Percentiles rank a stretch among this genome's conserved stretches.
Evolutionary conservation across 2,113 vertebrate genomes (phyloP).

Genomic region (Brachionichthys hirsutus): DNA sequence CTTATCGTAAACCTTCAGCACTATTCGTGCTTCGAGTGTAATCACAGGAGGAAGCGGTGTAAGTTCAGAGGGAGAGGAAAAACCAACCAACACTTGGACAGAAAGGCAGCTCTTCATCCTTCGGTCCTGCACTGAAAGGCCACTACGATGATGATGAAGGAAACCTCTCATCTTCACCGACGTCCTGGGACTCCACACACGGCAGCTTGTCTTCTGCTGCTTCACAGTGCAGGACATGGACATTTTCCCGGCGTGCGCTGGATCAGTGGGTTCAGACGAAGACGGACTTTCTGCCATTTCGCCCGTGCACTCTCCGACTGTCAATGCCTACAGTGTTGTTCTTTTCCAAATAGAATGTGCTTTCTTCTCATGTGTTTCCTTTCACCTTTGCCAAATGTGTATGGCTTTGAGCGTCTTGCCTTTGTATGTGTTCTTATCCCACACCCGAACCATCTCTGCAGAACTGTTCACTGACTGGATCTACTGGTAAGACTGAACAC

Average conservation of each 20-base stretch:
- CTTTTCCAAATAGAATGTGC: slow-evolving; percentile 14
- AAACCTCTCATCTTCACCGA: slow-evolving; percentile 23
- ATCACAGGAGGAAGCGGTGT: slow-evolving; percentile 11
- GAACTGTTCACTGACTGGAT: not conserved
- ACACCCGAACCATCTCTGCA: slow-evolving; percentile 1
- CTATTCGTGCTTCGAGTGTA: slow-evolving; percentile 4
- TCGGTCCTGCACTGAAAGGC: slow-evolving; percentile 17
- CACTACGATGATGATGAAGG: slow-evolving; percentile 7
- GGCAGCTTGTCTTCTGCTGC: slow-evolving; percentile 11
- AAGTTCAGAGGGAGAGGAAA: slow-evolving; percentile 16
- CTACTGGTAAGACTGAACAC: slow-evolving; percentile 6
- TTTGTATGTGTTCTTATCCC: not conserved
- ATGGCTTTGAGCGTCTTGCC: slow-evolving; percentile 19
- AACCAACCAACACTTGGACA: slow-evolving; percentile 11
- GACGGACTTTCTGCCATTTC: not conserved
- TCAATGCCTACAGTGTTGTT: slow-evolving; percentile 12
- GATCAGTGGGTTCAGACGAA: slow-evolving; percentile 18
- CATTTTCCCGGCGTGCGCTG: not conserved
- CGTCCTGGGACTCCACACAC: slow-evolving; percentile 26
- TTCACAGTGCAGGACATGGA: slow-evolving; percentile 7
- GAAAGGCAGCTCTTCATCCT: slow-evolving; percentile 31
- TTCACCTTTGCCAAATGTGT: slow-evolving; percentile 1
- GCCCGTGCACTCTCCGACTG: not conserved
- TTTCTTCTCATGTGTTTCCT: slow-evolving; percentile 18
- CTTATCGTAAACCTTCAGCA: not conserved